Evolutionary conservation across 1,140 invertebrate species (phyloP).

Genomic region (Philopotamus ludificatus): DNA sequence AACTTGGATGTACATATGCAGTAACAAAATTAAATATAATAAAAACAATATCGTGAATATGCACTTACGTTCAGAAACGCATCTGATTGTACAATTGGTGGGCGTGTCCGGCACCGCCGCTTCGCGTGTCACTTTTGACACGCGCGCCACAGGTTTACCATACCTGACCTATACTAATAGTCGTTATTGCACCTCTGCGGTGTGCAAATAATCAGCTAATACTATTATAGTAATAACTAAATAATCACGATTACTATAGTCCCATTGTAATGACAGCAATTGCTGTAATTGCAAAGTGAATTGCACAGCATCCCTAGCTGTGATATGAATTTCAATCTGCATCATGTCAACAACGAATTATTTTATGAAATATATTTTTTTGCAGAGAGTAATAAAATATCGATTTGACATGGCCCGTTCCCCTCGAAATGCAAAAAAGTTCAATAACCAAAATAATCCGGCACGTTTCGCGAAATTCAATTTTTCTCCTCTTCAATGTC

Average conservation of each 20-base stretch:
- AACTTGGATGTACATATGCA: too few species aligned
- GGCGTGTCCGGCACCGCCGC: too few species aligned
- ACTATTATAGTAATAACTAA: background rate
- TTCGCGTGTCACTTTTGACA: too few species aligned
- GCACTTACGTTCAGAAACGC: too few species aligned
- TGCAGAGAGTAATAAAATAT: constrained; percentile 37
- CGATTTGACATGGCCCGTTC: constrained; percentile 30
- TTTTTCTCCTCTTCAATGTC: constrained; percentile 31
- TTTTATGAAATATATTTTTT: too few species aligned
- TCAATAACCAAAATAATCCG: constrained; percentile 41
- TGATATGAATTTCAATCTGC: background rate
- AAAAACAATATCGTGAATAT: too few species aligned
- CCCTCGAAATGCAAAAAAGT: constrained; percentile 30
- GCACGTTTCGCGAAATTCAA: constrained; percentile 35
- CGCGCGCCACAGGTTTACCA: too few species aligned
- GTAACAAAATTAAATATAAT: too few species aligned
- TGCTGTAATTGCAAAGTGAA: background rate
- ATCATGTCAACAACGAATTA: background rate
- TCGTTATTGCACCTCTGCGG: background rate
- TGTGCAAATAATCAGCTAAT: background rate
- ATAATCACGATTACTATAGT: background rate
- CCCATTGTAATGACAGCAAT: background rate
- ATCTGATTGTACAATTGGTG: too few species aligned
- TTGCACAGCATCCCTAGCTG: background rate
- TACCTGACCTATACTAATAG: background rate